Conservation (phyloP, 2,888 invertebrate genomes). For the Monoplex corrugatus region DNA sequence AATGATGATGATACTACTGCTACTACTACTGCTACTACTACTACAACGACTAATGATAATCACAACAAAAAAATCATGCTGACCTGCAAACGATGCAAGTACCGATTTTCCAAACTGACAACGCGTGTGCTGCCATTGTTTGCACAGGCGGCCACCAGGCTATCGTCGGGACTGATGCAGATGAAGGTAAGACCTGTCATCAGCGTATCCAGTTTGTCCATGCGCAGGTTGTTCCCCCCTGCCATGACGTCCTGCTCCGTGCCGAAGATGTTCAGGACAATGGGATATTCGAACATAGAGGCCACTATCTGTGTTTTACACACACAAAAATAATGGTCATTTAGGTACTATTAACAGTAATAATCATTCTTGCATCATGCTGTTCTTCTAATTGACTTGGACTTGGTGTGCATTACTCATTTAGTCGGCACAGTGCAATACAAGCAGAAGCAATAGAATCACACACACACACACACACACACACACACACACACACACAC, state of each 20-base stretch:
- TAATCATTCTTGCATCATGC: too few relatives aligned
- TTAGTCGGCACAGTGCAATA: conserved; percentile 64
- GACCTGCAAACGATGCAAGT: conserved; percentile 61
- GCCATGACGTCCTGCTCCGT: conserved; percentile 42
- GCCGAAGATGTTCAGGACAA: conserved; percentile 60
- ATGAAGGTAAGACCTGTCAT: conserved; percentile 64
- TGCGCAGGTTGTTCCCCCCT: conserved; percentile 31
- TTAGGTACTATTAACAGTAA: too few relatives aligned
- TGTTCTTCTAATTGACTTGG: too few relatives aligned
- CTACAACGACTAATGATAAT: background rate
- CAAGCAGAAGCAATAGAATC: background rate
- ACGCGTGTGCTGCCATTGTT: conserved; percentile 69
- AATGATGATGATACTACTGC: too few relatives aligned
- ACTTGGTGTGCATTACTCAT: too few relatives aligned
- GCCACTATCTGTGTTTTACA: conserved; percentile 64
- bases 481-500: background rate
- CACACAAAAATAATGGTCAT: too few relatives aligned
- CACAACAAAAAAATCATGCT: background rate
- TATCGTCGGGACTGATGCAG: conserved; percentile 67
- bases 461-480: background rate
- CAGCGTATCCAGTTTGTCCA: conserved; percentile 64
- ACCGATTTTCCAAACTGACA: conserved; percentile 59
- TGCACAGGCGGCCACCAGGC: conserved; percentile 64
- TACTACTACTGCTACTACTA: too few relatives aligned
- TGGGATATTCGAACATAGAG: conserved; percentile 70